These are phyloP conservation scores for Salpingus planirostris DNA, from an alignment of 2,888 invertebrate species.

Conservation along the genomic window DNA sequence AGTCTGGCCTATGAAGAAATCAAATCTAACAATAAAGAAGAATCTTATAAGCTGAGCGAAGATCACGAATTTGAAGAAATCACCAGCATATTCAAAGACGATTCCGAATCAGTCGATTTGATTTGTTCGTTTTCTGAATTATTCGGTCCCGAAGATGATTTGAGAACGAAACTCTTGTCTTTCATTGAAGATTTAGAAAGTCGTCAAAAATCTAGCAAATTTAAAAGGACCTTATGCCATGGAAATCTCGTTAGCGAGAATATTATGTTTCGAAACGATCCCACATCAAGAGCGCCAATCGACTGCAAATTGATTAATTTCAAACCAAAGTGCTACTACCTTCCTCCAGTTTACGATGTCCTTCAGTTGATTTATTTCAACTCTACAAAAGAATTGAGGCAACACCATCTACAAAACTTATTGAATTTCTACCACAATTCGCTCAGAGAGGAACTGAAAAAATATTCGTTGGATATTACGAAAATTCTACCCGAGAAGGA, in stretches of 20 bases:
- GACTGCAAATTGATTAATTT: conserved; percentile 14
- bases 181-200: not conserved
- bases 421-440: conserved; percentile 10
- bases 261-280: conserved; percentile 12
- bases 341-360: conserved; percentile 14
- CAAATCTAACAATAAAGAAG: conserved; percentile 7
- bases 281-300: conserved; percentile 5
- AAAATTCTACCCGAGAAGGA: conserved; percentile 9
- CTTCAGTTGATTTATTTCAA: conserved; percentile 6
- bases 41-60: conserved; percentile 7
- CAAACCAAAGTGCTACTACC: conserved; percentile 8
- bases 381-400: conserved; percentile 3
- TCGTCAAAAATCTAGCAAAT: conserved; percentile 3
- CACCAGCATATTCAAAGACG: not conserved
- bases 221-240: conserved; percentile 12
- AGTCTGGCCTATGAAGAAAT: conserved; percentile 15
- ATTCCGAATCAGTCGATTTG: not conserved
- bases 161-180: not conserved
- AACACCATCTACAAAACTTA: conserved; percentile 2
- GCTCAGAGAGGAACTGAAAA: conserved; percentile 9
- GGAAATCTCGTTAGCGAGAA: conserved; percentile 11
- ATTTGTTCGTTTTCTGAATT: too few species aligned
- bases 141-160: too few species aligned
- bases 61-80: not conserved
- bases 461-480: conserved; percentile 11